Percentiles rank a stretch among this genome's conserved stretches.
Evolutionary conservation across 53 echinoderm and acorn worm species (phyloP).

Genomic region (Echinarachnius parma): DNA sequence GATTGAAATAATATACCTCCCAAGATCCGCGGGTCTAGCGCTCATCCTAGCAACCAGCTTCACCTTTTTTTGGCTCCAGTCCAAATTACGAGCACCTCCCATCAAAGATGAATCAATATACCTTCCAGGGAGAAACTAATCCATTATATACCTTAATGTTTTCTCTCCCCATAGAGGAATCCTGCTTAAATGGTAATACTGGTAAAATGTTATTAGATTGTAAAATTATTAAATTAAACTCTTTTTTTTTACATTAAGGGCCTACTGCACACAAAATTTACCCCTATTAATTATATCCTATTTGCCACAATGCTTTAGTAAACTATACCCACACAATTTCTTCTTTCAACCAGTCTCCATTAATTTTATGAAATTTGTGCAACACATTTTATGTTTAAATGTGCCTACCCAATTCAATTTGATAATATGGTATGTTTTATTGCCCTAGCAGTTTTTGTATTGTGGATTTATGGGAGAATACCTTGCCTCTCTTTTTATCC

Average conservation of each 20-base stretch:
- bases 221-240: not conserved
- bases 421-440: not conserved
- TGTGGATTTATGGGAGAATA: not conserved
- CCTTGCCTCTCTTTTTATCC: not conserved
- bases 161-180: not conserved
- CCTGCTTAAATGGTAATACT: not conserved
- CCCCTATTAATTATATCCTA: not conserved
- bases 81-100: not conserved
- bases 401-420: not conserved
- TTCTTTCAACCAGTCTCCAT: too few relatives aligned
- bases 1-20: not conserved
- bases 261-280: not conserved
- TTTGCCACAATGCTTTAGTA: not conserved
- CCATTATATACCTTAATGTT: not conserved
- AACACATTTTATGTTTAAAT: not conserved
- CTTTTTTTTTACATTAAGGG: not conserved
- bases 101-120: not conserved
- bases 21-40: not conserved
- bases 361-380: too few relatives aligned
- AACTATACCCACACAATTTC: not conserved
- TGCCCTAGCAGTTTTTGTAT: not conserved
- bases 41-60: not conserved
- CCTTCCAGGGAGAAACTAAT: not conserved
- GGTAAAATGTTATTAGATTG: not conserved
- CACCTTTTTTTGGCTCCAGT: too few relatives aligned